Evolutionary conservation across 2,797 vertebrate species (phyloP).

Genomic region (Galaxias olidus): DNA sequence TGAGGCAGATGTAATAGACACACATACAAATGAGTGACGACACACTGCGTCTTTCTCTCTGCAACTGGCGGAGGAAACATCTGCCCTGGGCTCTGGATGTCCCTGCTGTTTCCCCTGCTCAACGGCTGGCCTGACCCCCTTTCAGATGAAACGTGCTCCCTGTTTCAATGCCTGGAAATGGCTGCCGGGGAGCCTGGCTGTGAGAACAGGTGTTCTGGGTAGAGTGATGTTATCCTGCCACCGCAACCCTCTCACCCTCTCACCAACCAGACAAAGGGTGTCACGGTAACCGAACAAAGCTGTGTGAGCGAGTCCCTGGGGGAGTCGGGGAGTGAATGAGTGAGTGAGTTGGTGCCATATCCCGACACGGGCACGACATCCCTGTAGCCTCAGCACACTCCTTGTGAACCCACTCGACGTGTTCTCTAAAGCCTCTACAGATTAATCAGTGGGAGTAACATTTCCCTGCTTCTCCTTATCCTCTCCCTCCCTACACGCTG

Average conservation of each 20-base stretch:
- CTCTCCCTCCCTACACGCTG: too few relatives aligned
- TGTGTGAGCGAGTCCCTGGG: background rate
- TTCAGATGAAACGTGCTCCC: slow-evolving; percentile 35
- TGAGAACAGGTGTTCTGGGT: slow-evolving; percentile 38
- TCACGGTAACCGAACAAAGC: background rate
- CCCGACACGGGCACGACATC: too few relatives aligned
- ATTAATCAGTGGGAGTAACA: too few relatives aligned
- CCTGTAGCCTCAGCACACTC: too few relatives aligned
- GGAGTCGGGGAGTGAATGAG: background rate
- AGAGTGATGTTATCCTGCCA: slow-evolving; percentile 57
- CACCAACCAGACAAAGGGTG: slow-evolving; percentile 9
- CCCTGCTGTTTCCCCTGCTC: slow-evolving; percentile 35
- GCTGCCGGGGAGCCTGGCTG: slow-evolving; percentile 41
- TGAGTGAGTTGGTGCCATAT: background rate
- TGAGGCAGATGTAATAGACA: background rate
- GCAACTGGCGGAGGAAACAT: slow-evolving; percentile 2
- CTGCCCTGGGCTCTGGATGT: slow-evolving; percentile 17
- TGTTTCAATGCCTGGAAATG: slow-evolving; percentile 51
- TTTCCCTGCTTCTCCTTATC: too few relatives aligned
- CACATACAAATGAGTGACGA: background rate
- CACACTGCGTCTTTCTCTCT: background rate
- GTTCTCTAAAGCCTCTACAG: too few relatives aligned
- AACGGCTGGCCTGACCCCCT: slow-evolving; percentile 38
- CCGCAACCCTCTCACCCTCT: slow-evolving; percentile 46
- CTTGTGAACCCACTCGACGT: too few relatives aligned